Evolutionary conservation across 1,140 invertebrate genomes (phyloP), one percentile per base, ranked within the genome.

Genomic region (Tribolium madens): DNA sequence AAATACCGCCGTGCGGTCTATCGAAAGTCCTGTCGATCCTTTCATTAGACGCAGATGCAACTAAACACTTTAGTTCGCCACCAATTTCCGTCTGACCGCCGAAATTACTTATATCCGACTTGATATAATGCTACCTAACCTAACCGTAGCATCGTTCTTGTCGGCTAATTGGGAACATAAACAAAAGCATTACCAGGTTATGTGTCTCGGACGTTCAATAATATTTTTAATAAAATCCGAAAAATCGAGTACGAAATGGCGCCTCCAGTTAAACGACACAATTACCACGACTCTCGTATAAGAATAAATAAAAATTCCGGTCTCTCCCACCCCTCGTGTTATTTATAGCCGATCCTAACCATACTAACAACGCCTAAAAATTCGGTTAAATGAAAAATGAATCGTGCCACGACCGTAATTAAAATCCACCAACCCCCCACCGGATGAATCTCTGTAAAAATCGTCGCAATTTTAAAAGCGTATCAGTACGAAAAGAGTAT

Each of bases 21-120:
- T 76, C 52, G 75, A 76, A 76, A 72, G 64, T 76, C 70, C 52
- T 31, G 10, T 12, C 47, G 52, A 72, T 33, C 46, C 31, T 77
- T 77, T 77, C 76, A 77, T 77, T 77, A 74, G 26, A 53, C 53
- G 50, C 71, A 77, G 76, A 73, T 77, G 70, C 47, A 70, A 36
- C 57, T 74, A 46, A 74, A 74, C 76, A 74, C 71, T 77, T 77
- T 64, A 74, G 70, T 69, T 69, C 52, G 52, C 42, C 69, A 53
- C 76, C 76, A 69, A 68, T 72, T 76, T 50, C 75, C 69, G 46
- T 26, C 42, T 42, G 68, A 77, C 68, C 53, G 52, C 52, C 36
- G 26, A 53, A 76, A 76, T 76, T 72, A 76, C 75, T 73, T 76
- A 76, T 64, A 73, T 46, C 15, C 76, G 50, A 33, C 26, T 36